phyloP scores from a whole-genome alignment of 2,797 vertebrate species.

The Liparis tanakae region DNA sequence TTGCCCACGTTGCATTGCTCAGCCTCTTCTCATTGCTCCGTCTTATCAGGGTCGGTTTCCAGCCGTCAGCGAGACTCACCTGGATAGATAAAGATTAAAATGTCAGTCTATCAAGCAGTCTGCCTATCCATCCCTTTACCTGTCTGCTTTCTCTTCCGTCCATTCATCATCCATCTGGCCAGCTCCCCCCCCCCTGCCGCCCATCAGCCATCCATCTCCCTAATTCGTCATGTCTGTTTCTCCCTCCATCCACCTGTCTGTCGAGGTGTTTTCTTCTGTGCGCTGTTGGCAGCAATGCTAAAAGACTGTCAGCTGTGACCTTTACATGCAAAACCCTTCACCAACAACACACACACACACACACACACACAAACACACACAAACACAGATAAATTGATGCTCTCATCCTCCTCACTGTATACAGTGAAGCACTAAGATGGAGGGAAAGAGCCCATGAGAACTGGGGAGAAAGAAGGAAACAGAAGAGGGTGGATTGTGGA shows the following conservation, averaged over 20 bases:
- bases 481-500: background rate
- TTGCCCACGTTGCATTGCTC: background rate
- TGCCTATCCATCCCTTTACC: slow-evolving; percentile 11
- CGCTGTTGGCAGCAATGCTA: slow-evolving; percentile 73
- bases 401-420: slow-evolving; percentile 18
- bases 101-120: slow-evolving; percentile 13
- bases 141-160: slow-evolving; percentile 29
- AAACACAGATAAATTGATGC: slow-evolving; percentile 11
- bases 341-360: slow-evolving; percentile 8
- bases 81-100: slow-evolving; percentile 22
- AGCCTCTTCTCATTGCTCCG: background rate
- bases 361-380: slow-evolving; percentile 10
- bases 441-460: background rate
- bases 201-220: slow-evolving; percentile 54
- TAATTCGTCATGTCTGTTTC: slow-evolving; percentile 47
- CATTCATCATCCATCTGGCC: slow-evolving; percentile 52
- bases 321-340: slow-evolving; percentile 70
- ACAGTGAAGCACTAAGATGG: slow-evolving; percentile 17
- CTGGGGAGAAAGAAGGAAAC: slow-evolving; percentile 7
- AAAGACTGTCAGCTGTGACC: slow-evolving; percentile 85
- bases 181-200: background rate
- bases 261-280: slow-evolving; percentile 59
- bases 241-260: slow-evolving; percentile 37
- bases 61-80: background rate
- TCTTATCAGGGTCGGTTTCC: background rate